These are phyloP conservation scores for Pygoscelis antarcticus DNA, from an alignment of 2,113 vertebrate species.

Conservation along the genomic window DNA sequence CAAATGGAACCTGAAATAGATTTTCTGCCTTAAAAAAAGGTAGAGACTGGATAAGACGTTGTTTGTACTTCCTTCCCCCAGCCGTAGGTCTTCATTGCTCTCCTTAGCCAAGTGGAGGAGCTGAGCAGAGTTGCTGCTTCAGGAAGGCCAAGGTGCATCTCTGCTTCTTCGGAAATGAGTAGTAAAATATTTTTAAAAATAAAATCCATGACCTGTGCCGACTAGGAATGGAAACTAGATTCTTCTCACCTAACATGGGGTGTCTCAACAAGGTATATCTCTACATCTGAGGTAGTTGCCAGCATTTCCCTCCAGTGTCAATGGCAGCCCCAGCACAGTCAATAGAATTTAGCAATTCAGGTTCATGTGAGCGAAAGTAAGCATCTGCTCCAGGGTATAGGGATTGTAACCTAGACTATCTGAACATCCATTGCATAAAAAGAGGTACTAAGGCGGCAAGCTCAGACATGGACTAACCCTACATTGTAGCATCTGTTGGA, in stretches of 20 bases:
- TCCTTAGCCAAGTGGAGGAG: neutral
- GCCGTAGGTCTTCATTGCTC: rapidly evolving
- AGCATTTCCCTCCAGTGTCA: neutral
- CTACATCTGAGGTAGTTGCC: neutral
- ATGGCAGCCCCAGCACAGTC: neutral
- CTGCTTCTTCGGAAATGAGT: neutral
- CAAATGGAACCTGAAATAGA: neutral
- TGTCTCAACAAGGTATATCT: neutral
- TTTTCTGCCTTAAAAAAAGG: neutral
- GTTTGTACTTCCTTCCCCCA: neutral
- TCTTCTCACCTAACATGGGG: neutral
- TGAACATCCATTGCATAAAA: neutral
- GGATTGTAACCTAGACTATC: neutral
- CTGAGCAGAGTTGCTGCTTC: neutral
- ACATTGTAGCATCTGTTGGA: neutral
- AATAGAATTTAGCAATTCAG: neutral
- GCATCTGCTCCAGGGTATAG: neutral
- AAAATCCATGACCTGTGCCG: neutral
- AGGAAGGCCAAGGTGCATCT: neutral
- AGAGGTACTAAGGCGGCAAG: neutral
- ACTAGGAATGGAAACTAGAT: neutral
- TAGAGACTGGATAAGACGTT: neutral
- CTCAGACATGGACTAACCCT: neutral
- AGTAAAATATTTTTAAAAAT: neutral
- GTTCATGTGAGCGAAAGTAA: neutral